Evolutionary conservation across 2,113 vertebrate genomes (phyloP), one percentile per base, ranked within the genome.

Genomic region (Epinephelus fuscoguttatus): DNA sequence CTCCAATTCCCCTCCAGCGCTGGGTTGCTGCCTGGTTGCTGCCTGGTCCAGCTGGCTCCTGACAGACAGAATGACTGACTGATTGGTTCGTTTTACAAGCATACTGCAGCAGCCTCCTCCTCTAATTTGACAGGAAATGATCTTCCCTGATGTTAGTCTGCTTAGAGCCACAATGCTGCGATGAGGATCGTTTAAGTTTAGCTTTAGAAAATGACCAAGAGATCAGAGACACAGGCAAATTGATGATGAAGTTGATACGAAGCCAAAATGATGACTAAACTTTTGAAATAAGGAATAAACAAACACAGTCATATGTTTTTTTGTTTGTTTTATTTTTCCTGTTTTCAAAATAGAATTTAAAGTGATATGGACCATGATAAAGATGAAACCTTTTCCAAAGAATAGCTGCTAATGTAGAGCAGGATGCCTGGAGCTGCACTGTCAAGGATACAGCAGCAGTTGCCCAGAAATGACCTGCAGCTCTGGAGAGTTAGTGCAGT

Each of bases 21-120:
- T 70, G 55, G 55, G 76, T 40, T 75, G 61, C 81, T 60, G 73
- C 75, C 78, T 76, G 27, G 77, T 85, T 72, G 73, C 79, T 78
- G 57, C 27, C 75, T 75, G 64, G 70, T 83, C 82, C 87, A 88
- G 85, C 74, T 85, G 86, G 75, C 83, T 84, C 55, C 40, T 82
- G 78, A 75, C 73, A 73, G 52, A 80, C 66, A 42, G 69, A 73
- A 66, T 80, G 80, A 80, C 59, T 82, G 84, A 80, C 82, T 77
- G 81, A 83, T 80, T 60, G 68, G 17, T 79, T 82, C 11, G 49
- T 37, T 85, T 74, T 80, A 70, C 72, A 73, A 85, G n/a, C 81
- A 74, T 66, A 72, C 59, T 57, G 76, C 68, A 19, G 63, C 42
- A 37, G 55, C 7, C 72, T 70, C 67, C 42, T 42, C n/a, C 37